Percentiles rank a stretch among this genome's conserved stretches.
These are phyloP conservation scores for Zophobas atratus DNA, from an alignment of 1,140 invertebrate species.

Conservation along the genomic window DNA sequence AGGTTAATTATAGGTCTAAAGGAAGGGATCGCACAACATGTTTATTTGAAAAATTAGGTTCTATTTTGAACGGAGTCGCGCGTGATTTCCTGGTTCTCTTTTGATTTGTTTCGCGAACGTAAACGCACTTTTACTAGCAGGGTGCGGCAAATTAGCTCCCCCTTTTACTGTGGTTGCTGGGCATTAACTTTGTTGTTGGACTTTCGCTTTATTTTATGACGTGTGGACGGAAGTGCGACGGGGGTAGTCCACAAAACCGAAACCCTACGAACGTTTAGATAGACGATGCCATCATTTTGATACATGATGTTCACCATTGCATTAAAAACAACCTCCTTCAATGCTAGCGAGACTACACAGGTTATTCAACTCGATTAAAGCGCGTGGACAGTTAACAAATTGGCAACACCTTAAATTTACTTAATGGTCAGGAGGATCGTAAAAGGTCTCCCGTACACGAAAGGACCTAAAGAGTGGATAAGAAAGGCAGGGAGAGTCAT, in stretches of 20 bases:
- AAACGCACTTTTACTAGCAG: constrained; percentile 29
- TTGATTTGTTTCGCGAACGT: constrained; percentile 13
- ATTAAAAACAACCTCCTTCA: too few species aligned
- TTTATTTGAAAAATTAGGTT: constrained; percentile 35
- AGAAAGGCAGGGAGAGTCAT: too few species aligned
- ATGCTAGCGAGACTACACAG: too few species aligned
- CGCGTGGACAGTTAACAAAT: too few species aligned
- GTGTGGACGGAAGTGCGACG: not conserved
- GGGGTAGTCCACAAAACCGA: not conserved
- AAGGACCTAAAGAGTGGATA: too few species aligned
- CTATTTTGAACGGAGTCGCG: constrained; percentile 21
- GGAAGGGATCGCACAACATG: constrained; percentile 19
- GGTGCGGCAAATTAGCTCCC: constrained; percentile 19
- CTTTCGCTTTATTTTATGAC: not conserved
- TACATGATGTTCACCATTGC: too few species aligned
- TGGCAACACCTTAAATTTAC: too few species aligned
- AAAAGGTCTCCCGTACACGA: too few species aligned
- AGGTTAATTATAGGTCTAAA: constrained; percentile 22
- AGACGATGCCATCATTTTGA: too few species aligned
- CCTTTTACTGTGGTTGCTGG: constrained; percentile 9
- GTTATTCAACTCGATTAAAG: too few species aligned
- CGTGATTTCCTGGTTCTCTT: constrained; percentile 21
- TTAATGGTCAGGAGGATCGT: too few species aligned
- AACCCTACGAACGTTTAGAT: not conserved
- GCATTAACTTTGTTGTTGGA: not conserved